phyloP scores from a whole-genome alignment of 2,888 invertebrate genomes.

The Conchocele bisecta region DNA sequence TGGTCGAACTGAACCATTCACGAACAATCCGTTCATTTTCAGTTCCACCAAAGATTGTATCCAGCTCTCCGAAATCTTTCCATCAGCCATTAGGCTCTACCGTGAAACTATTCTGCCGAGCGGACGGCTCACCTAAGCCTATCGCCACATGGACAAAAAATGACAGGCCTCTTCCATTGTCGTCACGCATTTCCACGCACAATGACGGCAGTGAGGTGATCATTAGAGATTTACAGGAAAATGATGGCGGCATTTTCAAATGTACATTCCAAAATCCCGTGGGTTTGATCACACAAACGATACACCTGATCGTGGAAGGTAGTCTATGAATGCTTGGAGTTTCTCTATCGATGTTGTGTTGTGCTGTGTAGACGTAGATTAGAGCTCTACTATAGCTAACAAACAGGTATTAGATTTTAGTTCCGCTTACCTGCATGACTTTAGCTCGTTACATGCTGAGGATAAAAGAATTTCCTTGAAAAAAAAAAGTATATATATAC shows the following conservation, averaged over 20 bases:
- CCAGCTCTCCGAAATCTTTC: conserved; percentile 67
- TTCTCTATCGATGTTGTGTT: neutral
- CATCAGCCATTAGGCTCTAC: conserved; percentile 88
- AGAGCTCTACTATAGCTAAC: no score
- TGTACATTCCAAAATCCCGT: conserved; percentile 98
- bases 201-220: conserved; percentile 86
- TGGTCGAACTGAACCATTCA: neutral
- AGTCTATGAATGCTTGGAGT: conserved; percentile 18
- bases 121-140: conserved; percentile 96
- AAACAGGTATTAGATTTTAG: no score
- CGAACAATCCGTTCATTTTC: conserved; percentile 39
- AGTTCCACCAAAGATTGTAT: conserved; percentile 73
- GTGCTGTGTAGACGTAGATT: no score
- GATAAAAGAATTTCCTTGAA: no score
- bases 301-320: conserved; percentile 95
- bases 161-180: conserved; percentile 56
- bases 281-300: conserved; percentile 97
- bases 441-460: no score
- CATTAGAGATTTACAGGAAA: conserved; percentile 95
- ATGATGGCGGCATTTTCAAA: conserved; percentile 98
- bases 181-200: conserved; percentile 59
- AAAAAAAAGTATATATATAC: no score
- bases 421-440: no score
- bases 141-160: conserved; percentile 97
- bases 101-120: conserved; percentile 97